Base-by-base conservation (phyloP, 2,113 vertebrate genomes). In the Salvelinus fontinalis region DNA sequence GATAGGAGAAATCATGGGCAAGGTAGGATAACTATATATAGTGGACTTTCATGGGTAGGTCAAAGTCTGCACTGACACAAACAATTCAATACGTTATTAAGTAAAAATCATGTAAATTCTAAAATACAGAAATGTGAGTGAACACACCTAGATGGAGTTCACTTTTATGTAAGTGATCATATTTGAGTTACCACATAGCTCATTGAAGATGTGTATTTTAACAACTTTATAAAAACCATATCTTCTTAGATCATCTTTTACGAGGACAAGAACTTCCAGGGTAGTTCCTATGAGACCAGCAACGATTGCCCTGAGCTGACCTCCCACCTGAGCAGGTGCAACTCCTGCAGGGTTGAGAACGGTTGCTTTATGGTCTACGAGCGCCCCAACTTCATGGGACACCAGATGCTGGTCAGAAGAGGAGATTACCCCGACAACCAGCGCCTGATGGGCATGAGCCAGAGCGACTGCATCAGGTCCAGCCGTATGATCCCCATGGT, bases 401-500 rank as follows among this genome's bases (percentile, higher is more conserved):
- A 87, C 85, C 85, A 91, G 83, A 81, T 76, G 60, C 81, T 91
- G 74, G 83, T 93, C 80, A 89, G 68, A 76, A 90, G 82, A 80
- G 92, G 90, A 31, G 91, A 92, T 83, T 92, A 91, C 65, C 48
- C 90, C 2, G 90, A 92, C 83, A 88, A 84, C 73, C 82, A 86
- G 88, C 69, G 79, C 51, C 12, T 91, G 83, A 86, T 91, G 86
- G 79, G 85, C 24, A 85, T 90, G 80, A 91, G 65, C 75, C 85
- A 82, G 77, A 86, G 87, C 3, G 92, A 93, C 80, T 91, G 86
- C 81, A 89, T 94, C 78, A 83, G 89, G 5, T 94, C 93, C 83
- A 92, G 93, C 74, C 90, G 90, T 64, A 87, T 89, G 84, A 92
- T 94, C 68, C 90, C 91, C 68, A 89, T 81, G 88, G 92, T 93